phyloP scores from a whole-genome alignment of 1,140 invertebrate species.

The Cyclargus thomasi region DNA sequence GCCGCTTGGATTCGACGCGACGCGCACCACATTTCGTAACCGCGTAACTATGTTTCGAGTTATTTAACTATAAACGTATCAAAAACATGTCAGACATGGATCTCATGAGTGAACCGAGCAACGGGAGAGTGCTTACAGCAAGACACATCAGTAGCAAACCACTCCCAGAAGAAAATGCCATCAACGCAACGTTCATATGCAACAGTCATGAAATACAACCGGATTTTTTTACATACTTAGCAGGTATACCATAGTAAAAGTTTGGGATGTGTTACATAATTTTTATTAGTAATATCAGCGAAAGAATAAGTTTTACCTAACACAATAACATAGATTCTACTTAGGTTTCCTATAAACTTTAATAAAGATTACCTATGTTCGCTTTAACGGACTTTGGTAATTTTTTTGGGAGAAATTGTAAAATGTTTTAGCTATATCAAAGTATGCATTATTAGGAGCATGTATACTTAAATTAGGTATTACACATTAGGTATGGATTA shows the following conservation, averaged over 20 bases:
- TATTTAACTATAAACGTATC: constrained; percentile 20
- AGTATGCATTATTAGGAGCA: too few species aligned
- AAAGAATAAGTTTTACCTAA: not conserved
- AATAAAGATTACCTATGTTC: too few species aligned
- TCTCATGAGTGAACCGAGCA: constrained; percentile 46
- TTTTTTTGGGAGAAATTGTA: too few species aligned
- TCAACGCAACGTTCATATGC: constrained; percentile 56
- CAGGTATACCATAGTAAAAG: constrained; percentile 41
- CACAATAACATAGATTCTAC: not conserved
- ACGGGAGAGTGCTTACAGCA: constrained; percentile 42
- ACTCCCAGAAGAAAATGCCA: constrained; percentile 41
- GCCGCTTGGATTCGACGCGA: constrained; percentile 21
- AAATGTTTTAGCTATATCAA: too few species aligned
- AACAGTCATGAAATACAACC: constrained; percentile 51
- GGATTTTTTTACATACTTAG: constrained; percentile 51
- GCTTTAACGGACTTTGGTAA: too few species aligned
- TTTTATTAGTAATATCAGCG: not conserved
- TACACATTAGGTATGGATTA: too few species aligned
- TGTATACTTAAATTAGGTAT: too few species aligned
- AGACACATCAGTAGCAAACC: constrained; percentile 50
- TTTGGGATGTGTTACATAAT: constrained; percentile 2
- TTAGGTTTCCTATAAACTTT: not conserved
- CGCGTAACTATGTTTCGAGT: constrained; percentile 22
- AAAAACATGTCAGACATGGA: constrained; percentile 41
- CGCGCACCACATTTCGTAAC: constrained; percentile 20